Percentiles rank a stretch among this genome's conserved stretches.
These are phyloP conservation scores for Apogon talboti DNA, from an alignment of 2,797 vertebrate genomes.

Conservation along the genomic window DNA sequence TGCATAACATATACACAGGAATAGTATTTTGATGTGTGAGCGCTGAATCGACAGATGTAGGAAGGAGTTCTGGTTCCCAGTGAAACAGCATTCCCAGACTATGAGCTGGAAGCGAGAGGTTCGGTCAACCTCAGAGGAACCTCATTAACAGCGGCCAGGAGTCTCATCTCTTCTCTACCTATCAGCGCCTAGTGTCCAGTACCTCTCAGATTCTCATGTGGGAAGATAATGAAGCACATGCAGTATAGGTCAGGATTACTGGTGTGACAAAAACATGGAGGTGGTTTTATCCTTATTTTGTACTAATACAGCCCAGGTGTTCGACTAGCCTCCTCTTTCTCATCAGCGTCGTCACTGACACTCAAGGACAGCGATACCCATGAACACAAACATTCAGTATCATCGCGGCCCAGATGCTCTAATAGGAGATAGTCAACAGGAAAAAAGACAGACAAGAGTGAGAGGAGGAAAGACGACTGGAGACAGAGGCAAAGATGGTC, in stretches of 20 bases:
- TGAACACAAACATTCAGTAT: constrained; percentile 51
- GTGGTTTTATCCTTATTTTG: constrained; percentile 42
- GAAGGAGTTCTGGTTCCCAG: constrained; percentile 60
- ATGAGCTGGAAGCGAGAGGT: constrained; percentile 70
- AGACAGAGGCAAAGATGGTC: constrained; percentile 29
- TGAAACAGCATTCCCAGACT: constrained; percentile 78
- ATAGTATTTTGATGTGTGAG: constrained; percentile 24
- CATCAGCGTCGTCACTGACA: constrained; percentile 48
- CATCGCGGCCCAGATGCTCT: constrained; percentile 51
- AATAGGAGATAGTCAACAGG: constrained; percentile 37
- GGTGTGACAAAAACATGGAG: constrained; percentile 47
- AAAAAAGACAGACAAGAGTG: constrained; percentile 46
- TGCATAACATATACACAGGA: not conserved
- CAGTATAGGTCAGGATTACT: constrained; percentile 23
- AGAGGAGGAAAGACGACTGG: constrained; percentile 16
- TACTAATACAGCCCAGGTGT: constrained; percentile 65
- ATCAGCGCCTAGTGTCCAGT: constrained; percentile 46
- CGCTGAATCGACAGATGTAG: constrained; percentile 56
- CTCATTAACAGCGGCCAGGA: constrained; percentile 61
- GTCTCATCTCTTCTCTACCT: constrained; percentile 44
- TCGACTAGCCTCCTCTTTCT: constrained; percentile 40
- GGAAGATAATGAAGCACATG: constrained; percentile 44
- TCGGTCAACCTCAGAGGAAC: constrained; percentile 53
- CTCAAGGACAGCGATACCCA: constrained; percentile 53
- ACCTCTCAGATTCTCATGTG: constrained; percentile 43